Conservation (phyloP, 2,113 vertebrate species). For the Myotis yumanensis region DNA sequence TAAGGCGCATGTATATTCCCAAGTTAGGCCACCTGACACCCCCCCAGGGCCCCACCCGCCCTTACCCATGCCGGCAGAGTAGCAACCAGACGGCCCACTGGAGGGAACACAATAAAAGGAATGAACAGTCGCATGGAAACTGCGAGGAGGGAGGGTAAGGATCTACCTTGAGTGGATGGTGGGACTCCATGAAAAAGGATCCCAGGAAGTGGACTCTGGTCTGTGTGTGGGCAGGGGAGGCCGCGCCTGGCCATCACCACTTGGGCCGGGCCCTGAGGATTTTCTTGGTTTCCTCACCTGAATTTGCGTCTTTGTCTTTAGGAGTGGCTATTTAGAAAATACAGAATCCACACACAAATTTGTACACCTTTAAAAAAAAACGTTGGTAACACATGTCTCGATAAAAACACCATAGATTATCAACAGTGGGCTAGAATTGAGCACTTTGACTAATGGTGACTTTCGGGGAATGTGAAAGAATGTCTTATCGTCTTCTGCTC, state of each 20-base stretch:
- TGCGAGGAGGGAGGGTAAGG: neutral
- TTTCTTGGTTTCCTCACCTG: slow-evolving; percentile 7
- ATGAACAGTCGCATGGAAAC: neutral
- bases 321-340: neutral
- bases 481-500: neutral
- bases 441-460: neutral
- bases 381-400: neutral
- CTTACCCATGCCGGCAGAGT: neutral
- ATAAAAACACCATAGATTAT: neutral
- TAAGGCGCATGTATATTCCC: neutral
- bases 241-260: neutral
- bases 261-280: neutral
- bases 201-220: neutral
- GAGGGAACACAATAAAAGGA: slow-evolving; percentile 42
- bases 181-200: neutral
- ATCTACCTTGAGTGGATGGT: neutral
- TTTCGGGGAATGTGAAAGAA: neutral
- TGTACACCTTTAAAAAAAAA: neutral
- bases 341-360: neutral
- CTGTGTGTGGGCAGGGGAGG: fast-evolving
- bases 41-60: fast-evolving
- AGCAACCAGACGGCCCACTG: neutral
- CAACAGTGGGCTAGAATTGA: neutral
- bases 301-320: neutral
- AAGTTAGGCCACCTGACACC: neutral